phyloP scores from a whole-genome alignment of 35 echinoderm and acorn worm genomes.

The Heliocidaris tuberculata region DNA sequence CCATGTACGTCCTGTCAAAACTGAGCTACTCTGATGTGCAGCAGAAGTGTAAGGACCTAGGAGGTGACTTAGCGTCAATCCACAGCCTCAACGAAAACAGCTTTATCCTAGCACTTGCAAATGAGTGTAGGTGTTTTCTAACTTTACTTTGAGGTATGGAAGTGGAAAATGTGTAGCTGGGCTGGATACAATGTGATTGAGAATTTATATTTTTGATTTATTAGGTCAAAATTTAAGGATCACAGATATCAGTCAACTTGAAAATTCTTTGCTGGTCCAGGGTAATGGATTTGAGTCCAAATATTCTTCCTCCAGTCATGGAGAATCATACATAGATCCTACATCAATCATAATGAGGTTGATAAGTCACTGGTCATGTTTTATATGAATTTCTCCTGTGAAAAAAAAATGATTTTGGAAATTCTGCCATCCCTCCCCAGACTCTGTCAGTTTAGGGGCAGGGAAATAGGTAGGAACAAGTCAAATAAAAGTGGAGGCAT shows the following conservation, averaged over 20 bases:
- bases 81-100: slow-evolving; percentile 71
- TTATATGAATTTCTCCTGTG: no score
- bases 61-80: slow-evolving; percentile 76
- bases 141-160: not conserved
- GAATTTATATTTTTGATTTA: not conserved
- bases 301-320: not conserved
- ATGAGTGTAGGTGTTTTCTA: not conserved
- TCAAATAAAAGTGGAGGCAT: no score
- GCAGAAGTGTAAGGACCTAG: slow-evolving; percentile 23
- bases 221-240: not conserved
- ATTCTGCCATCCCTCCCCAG: no score
- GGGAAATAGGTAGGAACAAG: no score
- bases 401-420: no score
- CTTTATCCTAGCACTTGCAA: slow-evolving; percentile 46
- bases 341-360: no score
- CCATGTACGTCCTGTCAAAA: slow-evolving; percentile 52
- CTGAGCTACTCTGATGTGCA: slow-evolving; percentile 42
- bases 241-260: not conserved
- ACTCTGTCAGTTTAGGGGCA: no score
- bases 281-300: not conserved
- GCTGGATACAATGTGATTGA: not conserved
- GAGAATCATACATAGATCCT: no score
- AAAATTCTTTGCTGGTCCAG: not conserved
- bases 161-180: not conserved
- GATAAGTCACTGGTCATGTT: no score